Evolutionary conservation across 2,888 invertebrate species (phyloP).

Genomic region (Luperina nickerlii): DNA sequence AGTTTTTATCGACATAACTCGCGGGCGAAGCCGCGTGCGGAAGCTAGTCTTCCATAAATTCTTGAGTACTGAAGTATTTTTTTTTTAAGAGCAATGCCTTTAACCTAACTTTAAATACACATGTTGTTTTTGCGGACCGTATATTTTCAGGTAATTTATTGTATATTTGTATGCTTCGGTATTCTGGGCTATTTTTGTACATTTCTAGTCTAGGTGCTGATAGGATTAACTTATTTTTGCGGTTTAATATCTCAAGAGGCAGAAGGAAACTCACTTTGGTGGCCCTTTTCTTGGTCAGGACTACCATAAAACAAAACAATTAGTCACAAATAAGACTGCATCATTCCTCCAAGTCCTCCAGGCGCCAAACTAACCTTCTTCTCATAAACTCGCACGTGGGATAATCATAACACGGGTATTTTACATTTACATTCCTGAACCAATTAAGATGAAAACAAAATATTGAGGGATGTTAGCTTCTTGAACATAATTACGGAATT

Average conservation of each 20-base stretch:
- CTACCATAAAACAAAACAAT: not conserved
- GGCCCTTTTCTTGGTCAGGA: not conserved
- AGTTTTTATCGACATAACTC: too few species aligned
- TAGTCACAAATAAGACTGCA: not conserved
- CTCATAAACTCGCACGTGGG: not conserved
- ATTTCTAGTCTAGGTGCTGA: too few species aligned
- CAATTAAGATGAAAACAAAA: constrained; percentile 37
- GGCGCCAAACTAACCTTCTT: not conserved
- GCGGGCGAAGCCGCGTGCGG: too few species aligned
- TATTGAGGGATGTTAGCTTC: constrained; percentile 13
- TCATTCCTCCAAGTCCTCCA: not conserved
- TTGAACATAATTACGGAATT: not conserved
- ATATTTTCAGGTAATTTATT: too few species aligned
- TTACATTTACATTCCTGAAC: constrained; percentile 38
- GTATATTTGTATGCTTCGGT: too few species aligned
- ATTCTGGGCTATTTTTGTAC: too few species aligned
- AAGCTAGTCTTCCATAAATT: too few species aligned
- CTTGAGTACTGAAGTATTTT: too few species aligned
- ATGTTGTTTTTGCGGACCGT: too few species aligned
- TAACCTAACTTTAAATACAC: too few species aligned
- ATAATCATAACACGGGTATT: constrained; percentile 14
- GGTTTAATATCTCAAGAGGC: not conserved
- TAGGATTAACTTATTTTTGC: too few species aligned
- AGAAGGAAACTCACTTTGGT: not conserved
- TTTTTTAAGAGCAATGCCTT: too few species aligned